phyloP scores from a whole-genome alignment of 2,888 invertebrate species.

The Nomada ruficornis region DNA sequence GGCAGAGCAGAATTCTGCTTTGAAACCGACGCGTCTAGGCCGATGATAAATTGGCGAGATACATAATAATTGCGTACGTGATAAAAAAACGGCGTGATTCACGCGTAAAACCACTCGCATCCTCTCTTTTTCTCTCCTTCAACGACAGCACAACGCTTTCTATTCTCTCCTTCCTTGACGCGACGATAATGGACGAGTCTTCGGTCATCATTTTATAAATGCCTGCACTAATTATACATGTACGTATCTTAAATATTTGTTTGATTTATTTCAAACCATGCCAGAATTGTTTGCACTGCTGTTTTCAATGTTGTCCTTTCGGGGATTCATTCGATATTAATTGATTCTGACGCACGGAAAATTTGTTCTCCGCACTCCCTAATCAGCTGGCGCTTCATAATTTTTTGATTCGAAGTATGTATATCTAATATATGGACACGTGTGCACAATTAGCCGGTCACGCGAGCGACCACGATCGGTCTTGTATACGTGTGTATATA shows the following conservation, averaged over 20 bases:
- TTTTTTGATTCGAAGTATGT: not conserved
- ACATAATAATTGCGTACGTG: slow-evolving; percentile 11
- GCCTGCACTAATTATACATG: too few relatives aligned
- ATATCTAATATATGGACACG: slow-evolving; percentile 8
- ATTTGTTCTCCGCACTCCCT: too few relatives aligned
- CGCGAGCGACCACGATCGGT: not conserved
- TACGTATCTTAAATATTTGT: too few relatives aligned
- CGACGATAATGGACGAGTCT: not conserved
- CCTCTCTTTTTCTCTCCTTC: not conserved
- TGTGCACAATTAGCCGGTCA: slow-evolving; percentile 8
- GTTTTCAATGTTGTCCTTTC: too few relatives aligned
- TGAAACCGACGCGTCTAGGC: not conserved
- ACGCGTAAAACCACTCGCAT: not conserved
- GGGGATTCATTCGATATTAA: too few relatives aligned
- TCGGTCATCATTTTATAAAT: not conserved
- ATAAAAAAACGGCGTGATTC: slow-evolving; percentile 22
- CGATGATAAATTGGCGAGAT: not conserved
- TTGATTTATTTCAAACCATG: too few relatives aligned
- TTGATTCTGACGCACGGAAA: too few relatives aligned
- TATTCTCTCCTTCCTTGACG: too few relatives aligned
- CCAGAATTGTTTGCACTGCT: too few relatives aligned
- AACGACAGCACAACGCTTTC: not conserved
- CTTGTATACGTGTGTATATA: not conserved
- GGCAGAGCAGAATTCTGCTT: not conserved
- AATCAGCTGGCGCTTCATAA: too few relatives aligned